Conservation (phyloP, 2,113 vertebrate genomes). For the Gymnorhina tibicen region DNA sequence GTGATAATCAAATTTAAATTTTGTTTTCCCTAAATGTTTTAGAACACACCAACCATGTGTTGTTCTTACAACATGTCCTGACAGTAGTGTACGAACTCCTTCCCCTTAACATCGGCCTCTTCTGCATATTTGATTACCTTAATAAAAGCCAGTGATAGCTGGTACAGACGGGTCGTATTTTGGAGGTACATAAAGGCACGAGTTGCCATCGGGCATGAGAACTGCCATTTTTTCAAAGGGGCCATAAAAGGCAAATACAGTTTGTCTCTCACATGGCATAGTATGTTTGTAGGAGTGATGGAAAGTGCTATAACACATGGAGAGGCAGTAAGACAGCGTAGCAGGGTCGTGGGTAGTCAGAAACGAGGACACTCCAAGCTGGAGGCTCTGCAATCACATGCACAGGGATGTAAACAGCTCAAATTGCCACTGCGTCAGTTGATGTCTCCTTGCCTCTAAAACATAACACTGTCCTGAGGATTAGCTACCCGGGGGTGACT, state of each 20-base stretch:
- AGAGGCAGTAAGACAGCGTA: neutral
- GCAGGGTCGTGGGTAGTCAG: neutral
- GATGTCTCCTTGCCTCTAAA: neutral
- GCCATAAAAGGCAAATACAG: neutral
- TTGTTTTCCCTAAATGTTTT: neutral
- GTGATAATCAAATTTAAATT: neutral
- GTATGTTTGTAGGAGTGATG: neutral
- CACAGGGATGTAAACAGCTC: constrained; percentile 17
- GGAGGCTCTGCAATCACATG: constrained; percentile 14
- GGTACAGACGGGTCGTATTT: neutral
- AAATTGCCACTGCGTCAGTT: neutral
- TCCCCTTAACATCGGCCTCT: neutral
- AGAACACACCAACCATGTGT: neutral
- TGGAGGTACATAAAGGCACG: neutral
- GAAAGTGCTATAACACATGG: constrained; percentile 10
- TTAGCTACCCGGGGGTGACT: neutral
- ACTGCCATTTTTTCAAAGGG: neutral
- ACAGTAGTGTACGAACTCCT: neutral
- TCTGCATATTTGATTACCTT: neutral
- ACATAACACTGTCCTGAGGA: neutral
- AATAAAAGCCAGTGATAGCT: neutral
- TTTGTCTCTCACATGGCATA: neutral
- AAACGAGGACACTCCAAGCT: neutral
- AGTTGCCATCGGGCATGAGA: neutral
- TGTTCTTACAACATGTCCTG: neutral